Conservation (phyloP, 2,888 invertebrate species). For the Tachina grossa region DNA sequence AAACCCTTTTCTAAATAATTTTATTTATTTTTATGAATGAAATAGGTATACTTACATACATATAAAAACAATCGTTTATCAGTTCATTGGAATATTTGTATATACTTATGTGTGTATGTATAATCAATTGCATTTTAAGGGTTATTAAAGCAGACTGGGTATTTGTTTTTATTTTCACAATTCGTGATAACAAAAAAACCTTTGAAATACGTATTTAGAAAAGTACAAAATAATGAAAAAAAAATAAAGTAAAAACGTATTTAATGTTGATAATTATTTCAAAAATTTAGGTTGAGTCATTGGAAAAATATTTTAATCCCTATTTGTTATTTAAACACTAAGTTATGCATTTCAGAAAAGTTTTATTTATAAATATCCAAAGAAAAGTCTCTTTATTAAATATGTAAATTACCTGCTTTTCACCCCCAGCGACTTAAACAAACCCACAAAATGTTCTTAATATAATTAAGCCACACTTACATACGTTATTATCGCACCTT, state of each 20-base stretch:
- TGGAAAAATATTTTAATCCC: conserved; percentile 9
- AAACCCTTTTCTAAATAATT: conserved; percentile 30
- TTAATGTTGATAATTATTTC: conserved; percentile 12
- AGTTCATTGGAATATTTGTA: conserved; percentile 30
- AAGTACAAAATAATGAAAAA: conserved; percentile 7
- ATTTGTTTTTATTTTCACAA: conserved; percentile 16
- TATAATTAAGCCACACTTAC: conserved; percentile 59
- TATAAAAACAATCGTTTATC: conserved; percentile 22
- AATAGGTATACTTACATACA: neutral
- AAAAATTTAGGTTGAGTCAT: conserved; percentile 55
- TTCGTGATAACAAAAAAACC: conserved; percentile 36
- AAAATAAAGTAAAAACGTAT: conserved; percentile 7
- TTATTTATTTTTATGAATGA: conserved; percentile 48
- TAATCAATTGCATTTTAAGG: conserved; percentile 19
- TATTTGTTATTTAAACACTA: neutral
- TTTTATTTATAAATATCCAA: neutral
- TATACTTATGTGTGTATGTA: neutral
- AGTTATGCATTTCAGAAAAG: neutral
- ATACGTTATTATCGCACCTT: conserved; percentile 54
- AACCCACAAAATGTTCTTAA: conserved; percentile 60
- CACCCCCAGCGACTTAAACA: conserved; percentile 50
- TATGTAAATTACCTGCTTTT: conserved; percentile 54
- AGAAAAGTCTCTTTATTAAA: neutral
- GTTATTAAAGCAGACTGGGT: conserved; percentile 19
- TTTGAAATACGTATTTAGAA: conserved; percentile 5